Evolutionary conservation across 2,113 vertebrate genomes (phyloP).

Genomic region (Callaeas wilsoni): DNA sequence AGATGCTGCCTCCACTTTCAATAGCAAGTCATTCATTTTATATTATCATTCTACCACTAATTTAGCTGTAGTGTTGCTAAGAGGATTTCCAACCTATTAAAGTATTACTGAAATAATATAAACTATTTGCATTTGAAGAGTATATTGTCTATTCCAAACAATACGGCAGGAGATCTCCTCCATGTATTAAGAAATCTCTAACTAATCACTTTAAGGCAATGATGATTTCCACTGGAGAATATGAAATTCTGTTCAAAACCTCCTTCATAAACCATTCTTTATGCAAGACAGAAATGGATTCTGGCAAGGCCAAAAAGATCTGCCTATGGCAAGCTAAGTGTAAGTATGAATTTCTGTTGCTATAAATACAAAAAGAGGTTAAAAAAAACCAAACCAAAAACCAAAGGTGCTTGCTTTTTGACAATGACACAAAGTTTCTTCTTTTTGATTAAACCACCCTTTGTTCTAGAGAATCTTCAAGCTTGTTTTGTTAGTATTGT

Average conservation of each 20-base stretch:
- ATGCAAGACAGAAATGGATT: neutral
- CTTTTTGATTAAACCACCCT: neutral
- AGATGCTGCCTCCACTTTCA: neutral
- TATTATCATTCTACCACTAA: neutral
- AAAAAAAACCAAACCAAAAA: neutral
- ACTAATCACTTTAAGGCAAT: neutral
- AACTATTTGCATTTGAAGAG: constrained; percentile 4
- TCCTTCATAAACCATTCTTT: neutral
- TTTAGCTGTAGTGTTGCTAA: neutral
- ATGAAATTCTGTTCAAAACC: neutral
- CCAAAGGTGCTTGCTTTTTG: neutral
- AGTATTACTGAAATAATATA: neutral
- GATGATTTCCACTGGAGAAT: neutral
- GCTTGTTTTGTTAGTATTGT: neutral
- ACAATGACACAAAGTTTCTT: neutral
- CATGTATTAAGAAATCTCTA: neutral
- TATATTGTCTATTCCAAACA: neutral
- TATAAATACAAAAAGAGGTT: neutral
- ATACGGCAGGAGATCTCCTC: neutral
- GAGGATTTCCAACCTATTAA: neutral
- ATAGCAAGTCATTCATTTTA: neutral
- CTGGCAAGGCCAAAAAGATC: neutral
- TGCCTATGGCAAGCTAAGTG: neutral
- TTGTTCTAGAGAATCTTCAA: neutral
- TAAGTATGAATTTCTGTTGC: neutral